Conservation (phyloP, 1,140 invertebrate species). For the Subanguina moxae region DNA sequence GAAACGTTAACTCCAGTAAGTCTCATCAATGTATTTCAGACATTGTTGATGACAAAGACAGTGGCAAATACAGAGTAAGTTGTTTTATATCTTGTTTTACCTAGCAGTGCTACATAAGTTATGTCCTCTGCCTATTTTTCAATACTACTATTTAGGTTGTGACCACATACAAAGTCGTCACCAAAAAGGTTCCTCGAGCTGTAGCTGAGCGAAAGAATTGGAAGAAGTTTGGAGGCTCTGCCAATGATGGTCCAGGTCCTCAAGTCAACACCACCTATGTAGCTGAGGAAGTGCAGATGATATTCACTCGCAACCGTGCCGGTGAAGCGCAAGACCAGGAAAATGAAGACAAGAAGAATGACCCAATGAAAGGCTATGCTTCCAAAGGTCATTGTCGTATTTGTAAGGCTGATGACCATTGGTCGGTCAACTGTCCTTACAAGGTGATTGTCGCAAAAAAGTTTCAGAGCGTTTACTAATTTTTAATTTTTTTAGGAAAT, state of each 20-base stretch:
- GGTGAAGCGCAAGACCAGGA: conserved; percentile 52
- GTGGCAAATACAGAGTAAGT: conserved; percentile 11
- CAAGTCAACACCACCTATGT: conserved; percentile 82
- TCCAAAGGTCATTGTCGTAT: conserved; percentile 51
- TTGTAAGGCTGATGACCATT: conserved; percentile 59
- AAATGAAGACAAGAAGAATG: conserved; percentile 41
- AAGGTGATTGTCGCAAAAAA: conserved; percentile 40
- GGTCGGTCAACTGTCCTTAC: conserved; percentile 56
- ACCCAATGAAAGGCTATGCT: conserved; percentile 29
- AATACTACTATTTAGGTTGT: conserved; percentile 29
- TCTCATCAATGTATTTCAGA: not conserved
- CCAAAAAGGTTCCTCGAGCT: conserved; percentile 45
- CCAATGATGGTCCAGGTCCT: conserved; percentile 43
- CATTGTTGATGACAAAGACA: conserved; percentile 23
- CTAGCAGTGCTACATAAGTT: not conserved
- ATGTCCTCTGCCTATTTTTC: not conserved
- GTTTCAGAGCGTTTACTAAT: conserved; percentile 18
- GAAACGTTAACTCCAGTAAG: too few relatives aligned
- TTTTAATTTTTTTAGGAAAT: conserved; percentile 40
- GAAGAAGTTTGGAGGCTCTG: conserved; percentile 44
- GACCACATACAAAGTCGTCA: conserved; percentile 44
- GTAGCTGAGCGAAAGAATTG: conserved; percentile 50
- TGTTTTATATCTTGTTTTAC: not conserved
- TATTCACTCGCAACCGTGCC: conserved; percentile 61
- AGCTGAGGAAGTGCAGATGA: conserved; percentile 92